These are phyloP conservation scores for Diploscapter pachys DNA, from an alignment of 1,140 invertebrate species.

Conservation along the genomic window DNA sequence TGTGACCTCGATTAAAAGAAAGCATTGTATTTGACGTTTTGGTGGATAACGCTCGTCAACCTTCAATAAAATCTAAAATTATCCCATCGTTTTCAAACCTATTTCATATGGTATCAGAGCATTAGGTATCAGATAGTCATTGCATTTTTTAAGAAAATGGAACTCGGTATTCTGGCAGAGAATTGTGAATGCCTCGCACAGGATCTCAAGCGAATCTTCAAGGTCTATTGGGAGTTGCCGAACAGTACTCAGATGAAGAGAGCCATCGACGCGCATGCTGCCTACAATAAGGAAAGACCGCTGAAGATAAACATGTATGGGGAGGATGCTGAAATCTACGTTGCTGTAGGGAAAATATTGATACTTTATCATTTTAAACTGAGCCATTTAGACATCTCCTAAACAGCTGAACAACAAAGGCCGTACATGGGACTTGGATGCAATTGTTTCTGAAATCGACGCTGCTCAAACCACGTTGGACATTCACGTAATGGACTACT, in stretches of 20 bases:
- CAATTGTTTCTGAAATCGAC: constrained; percentile 76
- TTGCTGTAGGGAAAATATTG: constrained; percentile 70
- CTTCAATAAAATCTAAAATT: no score
- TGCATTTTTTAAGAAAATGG: constrained; percentile 76
- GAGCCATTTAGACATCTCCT: constrained; percentile 76
- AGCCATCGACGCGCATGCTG: constrained; percentile 70
- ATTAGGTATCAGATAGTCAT: background rate
- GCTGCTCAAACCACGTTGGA: constrained; percentile 81
- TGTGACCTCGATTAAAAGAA: no score
- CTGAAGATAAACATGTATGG: constrained; percentile 70
- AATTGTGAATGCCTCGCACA: constrained; percentile 79
- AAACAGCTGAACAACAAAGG: constrained; percentile 74
- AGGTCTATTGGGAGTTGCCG: constrained; percentile 76
- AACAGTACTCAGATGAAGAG: constrained; percentile 68
- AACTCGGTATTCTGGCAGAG: constrained; percentile 77
- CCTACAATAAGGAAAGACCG: constrained; percentile 72
- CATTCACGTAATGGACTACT: constrained; percentile 95
- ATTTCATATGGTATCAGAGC: no score
- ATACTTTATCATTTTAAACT: background rate
- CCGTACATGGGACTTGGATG: constrained; percentile 78
- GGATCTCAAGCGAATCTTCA: constrained; percentile 85
- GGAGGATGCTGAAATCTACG: constrained; percentile 68
- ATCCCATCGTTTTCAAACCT: no score
- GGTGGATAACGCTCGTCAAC: no score
- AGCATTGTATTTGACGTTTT: no score